Percentiles rank a stretch among this genome's conserved stretches.
Conservation (phyloP, 2,113 vertebrate genomes). For the Carollia perspicillata region DNA sequence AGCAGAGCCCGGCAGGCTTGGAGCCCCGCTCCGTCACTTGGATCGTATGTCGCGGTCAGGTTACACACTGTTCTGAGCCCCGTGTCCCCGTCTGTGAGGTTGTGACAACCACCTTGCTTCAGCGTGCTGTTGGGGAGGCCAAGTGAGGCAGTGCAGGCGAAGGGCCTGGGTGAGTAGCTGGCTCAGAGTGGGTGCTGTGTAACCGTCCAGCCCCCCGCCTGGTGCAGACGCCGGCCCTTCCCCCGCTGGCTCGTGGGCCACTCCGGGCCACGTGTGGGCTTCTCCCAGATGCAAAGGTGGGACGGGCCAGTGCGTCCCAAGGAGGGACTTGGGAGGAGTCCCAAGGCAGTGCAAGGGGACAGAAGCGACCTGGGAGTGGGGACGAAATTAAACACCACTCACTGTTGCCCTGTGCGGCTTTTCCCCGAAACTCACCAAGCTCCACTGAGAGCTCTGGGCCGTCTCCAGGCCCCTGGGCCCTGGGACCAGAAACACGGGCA, state of each 20-base stretch:
- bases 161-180: neutral
- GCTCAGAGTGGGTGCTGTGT: neutral
- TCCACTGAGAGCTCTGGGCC: neutral
- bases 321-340: neutral
- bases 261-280: neutral
- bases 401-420: neutral
- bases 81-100: neutral
- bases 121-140: neutral
- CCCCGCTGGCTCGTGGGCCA: neutral
- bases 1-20: neutral
- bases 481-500: neutral
- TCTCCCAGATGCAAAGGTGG: neutral
- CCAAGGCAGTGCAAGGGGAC: neutral
- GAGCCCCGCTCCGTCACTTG: neutral
- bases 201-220: neutral
- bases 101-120: neutral
- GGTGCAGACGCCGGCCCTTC: accelerated
- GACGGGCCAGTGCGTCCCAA: accelerated
- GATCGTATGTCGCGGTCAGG: neutral
- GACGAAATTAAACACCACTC: neutral
- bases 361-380: neutral
- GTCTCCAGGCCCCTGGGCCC: neutral
- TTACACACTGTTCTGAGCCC: neutral
- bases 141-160: neutral
- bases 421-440: neutral